Evolutionary conservation across 2,888 invertebrate genomes (phyloP).

Genomic region (Charanyca ferruginea): DNA sequence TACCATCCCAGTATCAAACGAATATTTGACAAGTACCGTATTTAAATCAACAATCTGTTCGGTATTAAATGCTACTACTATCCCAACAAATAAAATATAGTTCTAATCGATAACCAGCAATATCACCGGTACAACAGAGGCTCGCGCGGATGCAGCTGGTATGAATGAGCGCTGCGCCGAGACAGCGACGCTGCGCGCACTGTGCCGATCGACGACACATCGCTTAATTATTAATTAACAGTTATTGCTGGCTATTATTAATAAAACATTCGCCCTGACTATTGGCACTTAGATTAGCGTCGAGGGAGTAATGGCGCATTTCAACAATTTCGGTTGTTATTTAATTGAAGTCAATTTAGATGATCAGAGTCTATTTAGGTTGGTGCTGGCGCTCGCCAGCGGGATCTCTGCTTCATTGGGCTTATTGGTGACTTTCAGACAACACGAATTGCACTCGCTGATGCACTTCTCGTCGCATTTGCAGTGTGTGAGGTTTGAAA

Average conservation of each 20-base stretch:
- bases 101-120: background rate
- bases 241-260: conserved; percentile 88
- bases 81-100: background rate
- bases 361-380: conserved; percentile 92
- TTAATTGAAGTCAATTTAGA: conserved; percentile 92
- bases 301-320: conserved; percentile 91
- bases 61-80: background rate
- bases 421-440: conserved; percentile 91
- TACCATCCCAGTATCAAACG: background rate
- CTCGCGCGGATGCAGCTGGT: conserved; percentile 39
- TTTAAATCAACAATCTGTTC: background rate
- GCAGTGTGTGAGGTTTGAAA: conserved; percentile 72
- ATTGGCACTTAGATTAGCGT: conserved; percentile 91
- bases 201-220: conserved; percentile 80
- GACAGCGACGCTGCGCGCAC: conserved; percentile 73
- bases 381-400: conserved; percentile 90
- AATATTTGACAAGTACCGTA: background rate
- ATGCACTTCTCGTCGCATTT: conserved; percentile 88
- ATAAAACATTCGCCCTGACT: conserved; percentile 90
- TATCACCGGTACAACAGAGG: background rate
- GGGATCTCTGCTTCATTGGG: conserved; percentile 91
- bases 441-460: conserved; percentile 90
- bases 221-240: conserved; percentile 90
- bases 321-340: conserved; percentile 92
- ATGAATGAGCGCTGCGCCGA: conserved; percentile 57